Evolutionary conservation across 2,113 vertebrate species (phyloP).

Genomic region (Pachycephala philippinensis): DNA sequence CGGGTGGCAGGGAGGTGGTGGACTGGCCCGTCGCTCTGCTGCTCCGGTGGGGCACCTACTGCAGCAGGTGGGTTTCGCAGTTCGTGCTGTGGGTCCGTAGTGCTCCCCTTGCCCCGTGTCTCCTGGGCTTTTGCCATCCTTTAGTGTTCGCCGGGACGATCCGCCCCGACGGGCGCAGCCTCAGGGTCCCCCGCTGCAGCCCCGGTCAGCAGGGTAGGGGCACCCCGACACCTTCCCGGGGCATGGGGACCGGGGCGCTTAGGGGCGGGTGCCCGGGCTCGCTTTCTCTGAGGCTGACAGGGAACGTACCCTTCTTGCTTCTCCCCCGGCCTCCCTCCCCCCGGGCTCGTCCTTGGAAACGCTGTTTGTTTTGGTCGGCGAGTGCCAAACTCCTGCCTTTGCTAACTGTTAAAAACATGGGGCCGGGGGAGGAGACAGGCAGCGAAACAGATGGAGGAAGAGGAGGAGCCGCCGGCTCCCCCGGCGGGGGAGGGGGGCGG

Average conservation of each 20-base stretch:
- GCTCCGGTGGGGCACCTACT: background rate
- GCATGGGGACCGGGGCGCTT: background rate
- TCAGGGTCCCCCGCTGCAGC: background rate
- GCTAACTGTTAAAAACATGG: constrained; percentile 27
- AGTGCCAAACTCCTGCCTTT: constrained; percentile 20
- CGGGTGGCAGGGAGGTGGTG: background rate
- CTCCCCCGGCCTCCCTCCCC: background rate
- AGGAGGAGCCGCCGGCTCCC: constrained; percentile 10
- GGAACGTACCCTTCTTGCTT: too few relatives aligned
- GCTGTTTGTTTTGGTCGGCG: constrained; percentile 48
- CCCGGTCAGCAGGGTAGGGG: background rate
- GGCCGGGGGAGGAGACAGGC: background rate
- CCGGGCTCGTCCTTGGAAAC: constrained; percentile 28
- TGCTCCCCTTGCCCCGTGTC: background rate
- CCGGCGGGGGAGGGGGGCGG: background rate
- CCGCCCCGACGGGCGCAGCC: background rate
- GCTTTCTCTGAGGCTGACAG: background rate
- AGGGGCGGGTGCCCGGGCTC: background rate
- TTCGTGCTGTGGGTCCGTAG: background rate
- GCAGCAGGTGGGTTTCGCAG: background rate
- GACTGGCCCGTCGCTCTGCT: background rate
- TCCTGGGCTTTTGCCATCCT: too few relatives aligned
- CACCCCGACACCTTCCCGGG: background rate
- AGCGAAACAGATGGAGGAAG: background rate
- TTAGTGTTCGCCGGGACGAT: background rate